These are phyloP conservation scores for Agrilus planipennis DNA, from an alignment of 1,140 invertebrate species.

Conservation along the genomic window DNA sequence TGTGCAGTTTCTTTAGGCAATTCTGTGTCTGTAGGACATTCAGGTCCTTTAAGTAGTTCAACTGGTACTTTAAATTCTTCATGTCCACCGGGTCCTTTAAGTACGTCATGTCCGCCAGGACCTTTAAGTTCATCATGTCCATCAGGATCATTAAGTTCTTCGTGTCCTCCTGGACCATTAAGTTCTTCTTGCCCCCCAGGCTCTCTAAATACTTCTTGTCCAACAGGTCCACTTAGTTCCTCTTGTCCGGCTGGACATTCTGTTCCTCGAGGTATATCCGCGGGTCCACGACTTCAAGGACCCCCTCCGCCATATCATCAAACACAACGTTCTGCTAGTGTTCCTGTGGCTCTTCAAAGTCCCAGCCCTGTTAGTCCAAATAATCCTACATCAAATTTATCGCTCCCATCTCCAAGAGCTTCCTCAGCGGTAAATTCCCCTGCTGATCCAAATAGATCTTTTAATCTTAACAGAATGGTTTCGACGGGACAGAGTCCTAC, in stretches of 20 bases:
- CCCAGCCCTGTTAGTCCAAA: slow-evolving; percentile 59
- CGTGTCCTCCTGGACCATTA: slow-evolving; percentile 5
- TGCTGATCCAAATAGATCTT: slow-evolving; percentile 42
- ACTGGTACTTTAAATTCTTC: slow-evolving; percentile 19
- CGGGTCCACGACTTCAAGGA: slow-evolving; percentile 55
- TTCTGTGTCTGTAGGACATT: no score
- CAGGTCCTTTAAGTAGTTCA: no score
- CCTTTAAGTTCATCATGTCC: slow-evolving; percentile 18
- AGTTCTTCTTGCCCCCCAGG: slow-evolving; percentile 11
- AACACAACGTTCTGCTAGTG: slow-evolving; percentile 68
- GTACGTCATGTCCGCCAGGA: slow-evolving; percentile 21
- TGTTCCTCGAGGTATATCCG: slow-evolving; percentile 36
- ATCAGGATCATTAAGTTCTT: slow-evolving; percentile 19
- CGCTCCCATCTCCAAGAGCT: slow-evolving; percentile 55
- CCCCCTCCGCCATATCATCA: slow-evolving; percentile 79
- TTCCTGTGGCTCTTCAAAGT: slow-evolving; percentile 65
- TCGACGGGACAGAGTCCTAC: slow-evolving; percentile 52
- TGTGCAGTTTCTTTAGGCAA: no score
- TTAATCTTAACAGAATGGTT: slow-evolving; percentile 37
- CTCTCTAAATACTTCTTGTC: slow-evolving; percentile 11
- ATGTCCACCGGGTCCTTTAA: slow-evolving; percentile 15
- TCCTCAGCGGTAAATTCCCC: slow-evolving; percentile 59
- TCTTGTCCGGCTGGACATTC: slow-evolving; percentile 16
- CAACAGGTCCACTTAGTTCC: slow-evolving; percentile 6
- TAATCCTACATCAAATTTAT: slow-evolving; percentile 57